Evolutionary conservation across 2,113 vertebrate species (phyloP).

Genomic region (Nanorana parkeri): DNA sequence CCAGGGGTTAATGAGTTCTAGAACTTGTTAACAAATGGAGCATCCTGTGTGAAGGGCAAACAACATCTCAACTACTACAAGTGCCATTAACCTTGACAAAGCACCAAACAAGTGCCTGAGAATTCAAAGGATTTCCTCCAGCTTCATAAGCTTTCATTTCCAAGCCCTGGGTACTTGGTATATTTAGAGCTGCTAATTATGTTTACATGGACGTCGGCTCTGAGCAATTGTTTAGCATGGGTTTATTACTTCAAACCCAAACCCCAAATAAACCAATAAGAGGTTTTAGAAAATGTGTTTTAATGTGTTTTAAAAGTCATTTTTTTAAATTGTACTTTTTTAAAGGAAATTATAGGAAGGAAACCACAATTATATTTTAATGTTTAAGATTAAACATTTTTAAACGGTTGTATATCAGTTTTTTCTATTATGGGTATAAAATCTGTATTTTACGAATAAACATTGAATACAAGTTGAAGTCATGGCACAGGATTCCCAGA

Average conservation of each 20-base stretch:
- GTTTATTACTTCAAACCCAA: background rate
- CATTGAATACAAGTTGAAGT: too few relatives aligned
- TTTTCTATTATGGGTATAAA: too few relatives aligned
- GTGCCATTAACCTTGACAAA: conserved; percentile 53
- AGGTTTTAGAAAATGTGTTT: too few relatives aligned
- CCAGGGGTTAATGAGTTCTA: conserved; percentile 30
- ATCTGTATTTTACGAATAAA: too few relatives aligned
- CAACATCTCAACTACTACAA: conserved; percentile 27
- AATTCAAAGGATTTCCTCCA: conserved; percentile 52
- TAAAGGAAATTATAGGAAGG: too few relatives aligned
- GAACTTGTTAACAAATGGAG: conserved; percentile 22
- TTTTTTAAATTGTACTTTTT: too few relatives aligned
- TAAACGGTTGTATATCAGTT: too few relatives aligned
- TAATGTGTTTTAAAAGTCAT: too few relatives aligned
- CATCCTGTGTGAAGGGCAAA: conserved; percentile 41
- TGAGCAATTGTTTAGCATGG: conserved; percentile 2
- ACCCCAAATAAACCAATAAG: too few relatives aligned
- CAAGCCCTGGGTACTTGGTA: conserved; percentile 54
- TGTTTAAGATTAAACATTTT: too few relatives aligned
- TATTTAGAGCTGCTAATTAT: conserved; percentile 62
- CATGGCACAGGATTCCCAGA: too few relatives aligned
- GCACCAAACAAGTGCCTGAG: conserved; percentile 47
- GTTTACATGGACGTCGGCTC: conserved; percentile 59
- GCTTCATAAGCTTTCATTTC: conserved; percentile 55
- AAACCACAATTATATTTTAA: too few relatives aligned